Percentiles rank a stretch among this genome's conserved stretches.
Conservation (phyloP, 2,797 vertebrate genomes). For the Tragelaphus oryx region DNA sequence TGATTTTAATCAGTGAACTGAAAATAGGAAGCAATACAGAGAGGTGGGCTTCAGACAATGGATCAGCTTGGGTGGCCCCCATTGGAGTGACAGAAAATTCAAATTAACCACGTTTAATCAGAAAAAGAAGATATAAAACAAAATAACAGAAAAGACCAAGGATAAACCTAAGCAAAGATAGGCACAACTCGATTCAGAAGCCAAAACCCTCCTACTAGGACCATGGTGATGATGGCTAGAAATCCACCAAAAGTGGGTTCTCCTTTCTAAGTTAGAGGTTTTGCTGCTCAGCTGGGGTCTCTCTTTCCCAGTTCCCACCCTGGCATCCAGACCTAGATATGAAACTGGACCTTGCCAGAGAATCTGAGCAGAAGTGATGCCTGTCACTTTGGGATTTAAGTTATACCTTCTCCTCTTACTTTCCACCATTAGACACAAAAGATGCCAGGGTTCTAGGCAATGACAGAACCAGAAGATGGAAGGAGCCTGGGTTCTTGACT, state of each 20-base stretch:
- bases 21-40: neutral
- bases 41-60: neutral
- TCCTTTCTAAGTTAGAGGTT: neutral
- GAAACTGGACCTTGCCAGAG: neutral
- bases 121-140: slow-evolving; percentile 3
- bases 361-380: neutral
- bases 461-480: neutral
- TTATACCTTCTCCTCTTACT: neutral
- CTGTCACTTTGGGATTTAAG: neutral
- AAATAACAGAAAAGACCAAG: neutral
- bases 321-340: neutral
- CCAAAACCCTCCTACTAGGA: neutral
- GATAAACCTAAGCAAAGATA: neutral
- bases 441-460: neutral
- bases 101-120: neutral
- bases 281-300: neutral
- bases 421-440: neutral
- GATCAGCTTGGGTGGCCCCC: neutral
- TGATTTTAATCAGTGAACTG: neutral
- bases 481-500: neutral
- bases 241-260: neutral
- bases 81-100: neutral
- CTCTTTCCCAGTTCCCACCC: neutral
- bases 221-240: neutral
- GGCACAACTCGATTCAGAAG: neutral